These are phyloP conservation scores for Arctocebus calabarensis DNA, from an alignment of 2,797 vertebrate genomes.

Conservation along the genomic window DNA sequence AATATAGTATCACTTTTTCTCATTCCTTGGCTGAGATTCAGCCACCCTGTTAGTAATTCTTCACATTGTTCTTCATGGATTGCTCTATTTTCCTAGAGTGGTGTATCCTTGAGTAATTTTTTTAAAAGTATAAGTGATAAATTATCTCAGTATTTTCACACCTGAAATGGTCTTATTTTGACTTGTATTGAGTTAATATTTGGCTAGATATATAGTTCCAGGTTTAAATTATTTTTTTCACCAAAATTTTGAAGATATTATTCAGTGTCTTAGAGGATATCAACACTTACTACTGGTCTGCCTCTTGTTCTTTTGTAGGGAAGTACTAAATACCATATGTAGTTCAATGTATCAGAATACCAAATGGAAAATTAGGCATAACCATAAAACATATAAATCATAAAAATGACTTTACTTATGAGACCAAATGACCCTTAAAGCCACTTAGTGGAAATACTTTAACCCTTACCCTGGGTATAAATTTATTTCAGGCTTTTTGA, in stretches of 20 bases:
- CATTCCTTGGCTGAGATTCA: background rate
- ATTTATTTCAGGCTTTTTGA: background rate
- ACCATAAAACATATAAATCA: background rate
- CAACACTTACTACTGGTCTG: background rate
- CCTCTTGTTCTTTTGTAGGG: background rate
- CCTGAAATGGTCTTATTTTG: background rate
- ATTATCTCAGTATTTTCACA: background rate
- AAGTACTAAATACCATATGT: background rate
- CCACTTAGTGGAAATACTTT: background rate
- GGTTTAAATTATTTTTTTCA: background rate
- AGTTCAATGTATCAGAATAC: background rate
- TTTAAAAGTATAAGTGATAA: background rate
- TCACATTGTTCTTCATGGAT: background rate
- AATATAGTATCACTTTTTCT: background rate
- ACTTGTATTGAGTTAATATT: background rate
- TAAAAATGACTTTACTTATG: background rate
- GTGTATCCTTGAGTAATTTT: background rate
- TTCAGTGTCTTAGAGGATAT: background rate
- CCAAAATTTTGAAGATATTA: background rate
- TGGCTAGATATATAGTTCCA: background rate
- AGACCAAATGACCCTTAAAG: background rate
- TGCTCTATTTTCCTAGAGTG: background rate
- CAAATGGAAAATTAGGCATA: background rate
- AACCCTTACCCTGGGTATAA: background rate
- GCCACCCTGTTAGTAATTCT: background rate